Base-by-base conservation (phyloP, 2,113 vertebrate genomes). In the Acanthisitta chloris region DNA sequence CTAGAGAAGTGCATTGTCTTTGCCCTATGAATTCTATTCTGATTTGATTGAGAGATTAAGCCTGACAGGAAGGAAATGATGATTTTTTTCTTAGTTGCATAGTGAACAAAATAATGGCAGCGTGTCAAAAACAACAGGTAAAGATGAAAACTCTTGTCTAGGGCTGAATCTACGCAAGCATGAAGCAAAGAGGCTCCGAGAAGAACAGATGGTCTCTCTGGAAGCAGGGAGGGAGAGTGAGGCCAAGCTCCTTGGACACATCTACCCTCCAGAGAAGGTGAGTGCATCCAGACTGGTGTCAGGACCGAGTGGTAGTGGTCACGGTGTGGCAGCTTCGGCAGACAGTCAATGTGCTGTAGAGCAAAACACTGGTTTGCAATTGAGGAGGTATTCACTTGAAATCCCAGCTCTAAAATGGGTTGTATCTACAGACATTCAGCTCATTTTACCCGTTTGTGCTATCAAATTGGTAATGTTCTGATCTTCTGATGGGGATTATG, bases 141-240 rank as follows among this genome's bases (percentile, higher is more conserved):
- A 80, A 73, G 40, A 67, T 23, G 46, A 46, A 82, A 69, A 90
- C 66, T 62, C 58, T 73, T 33, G 17, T 87, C 33, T 66, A n/a
- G 73, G 71, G 55, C 42, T 4, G 29, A 57, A 48, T 85, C 62
- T 62, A 54, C 58, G 58, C 36, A 65, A 92, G n/a, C 58, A 57
- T 1, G 14, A 87, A 77, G 73, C 20, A 72, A 71, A 73, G 49
- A 5, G 29, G 46, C 49, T 40, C 40, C 0, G 10, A 52, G 80
- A 73, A 33, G 69, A 76, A 48, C 71, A 96, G 90, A 95, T 80
- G 76, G 94, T 48, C 15, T 77, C 54, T 51, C 84, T 88, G 92
- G 76, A 86, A 86, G 40, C 43, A 59, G 43, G 16, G 38, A 92
- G 29, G 67, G 54, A 54, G 10, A 70, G 20, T 0, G 2, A 55